phyloP scores from a whole-genome alignment of 2,113 vertebrate species.

The Mesitornis unicolor region DNA sequence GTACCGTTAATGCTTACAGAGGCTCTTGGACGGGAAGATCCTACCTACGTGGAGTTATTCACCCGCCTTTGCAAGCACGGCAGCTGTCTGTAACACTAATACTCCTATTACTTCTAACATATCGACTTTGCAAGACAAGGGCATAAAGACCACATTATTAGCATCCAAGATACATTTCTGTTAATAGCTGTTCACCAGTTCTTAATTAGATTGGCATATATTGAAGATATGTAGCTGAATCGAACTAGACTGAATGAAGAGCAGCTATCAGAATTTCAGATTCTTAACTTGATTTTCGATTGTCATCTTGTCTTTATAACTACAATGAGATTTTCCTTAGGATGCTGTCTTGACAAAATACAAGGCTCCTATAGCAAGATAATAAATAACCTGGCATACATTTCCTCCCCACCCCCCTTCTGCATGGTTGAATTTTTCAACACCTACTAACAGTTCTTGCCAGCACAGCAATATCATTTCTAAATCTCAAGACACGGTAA shows the following conservation, averaged over 20 bases:
- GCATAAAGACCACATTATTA: not conserved
- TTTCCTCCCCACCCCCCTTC: not conserved
- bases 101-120: not conserved
- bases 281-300: not conserved
- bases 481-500: not conserved
- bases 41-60: not conserved
- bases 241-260: not conserved
- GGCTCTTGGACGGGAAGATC: not conserved
- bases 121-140: not conserved
- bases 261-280: not conserved
- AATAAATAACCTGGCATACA: slow-evolving; percentile 23
- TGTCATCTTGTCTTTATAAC: not conserved
- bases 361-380: not conserved
- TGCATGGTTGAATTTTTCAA: slow-evolving; percentile 48
- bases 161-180: not conserved
- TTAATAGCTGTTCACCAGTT: slow-evolving; percentile 1
- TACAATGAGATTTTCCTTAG: not conserved
- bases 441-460: slow-evolving; percentile 42
- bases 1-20: not conserved
- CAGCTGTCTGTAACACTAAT: not conserved
- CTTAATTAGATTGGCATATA: not conserved
- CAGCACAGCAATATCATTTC: slow-evolving; percentile 31
- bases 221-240: not conserved
- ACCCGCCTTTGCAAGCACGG: not conserved
- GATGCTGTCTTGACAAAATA: slow-evolving; percentile 12